phyloP scores from a whole-genome alignment of 2,113 vertebrate genomes.

The Hymenochirus boettgeri region DNA sequence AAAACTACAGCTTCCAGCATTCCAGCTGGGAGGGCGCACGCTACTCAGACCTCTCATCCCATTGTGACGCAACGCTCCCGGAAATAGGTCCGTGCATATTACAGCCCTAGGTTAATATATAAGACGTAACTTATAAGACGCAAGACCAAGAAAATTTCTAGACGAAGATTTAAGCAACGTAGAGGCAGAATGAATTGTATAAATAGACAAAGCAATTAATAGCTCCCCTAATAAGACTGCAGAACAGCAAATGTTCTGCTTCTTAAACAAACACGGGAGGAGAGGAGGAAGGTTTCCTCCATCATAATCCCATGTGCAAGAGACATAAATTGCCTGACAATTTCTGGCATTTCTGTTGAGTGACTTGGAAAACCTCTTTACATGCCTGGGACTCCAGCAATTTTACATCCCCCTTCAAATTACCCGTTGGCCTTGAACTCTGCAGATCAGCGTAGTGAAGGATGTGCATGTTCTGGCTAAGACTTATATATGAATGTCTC shows the following conservation, averaged over 20 bases:
- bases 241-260: background rate
- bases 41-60: too few species aligned
- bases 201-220: background rate
- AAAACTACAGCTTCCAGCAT: too few species aligned
- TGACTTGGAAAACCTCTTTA: constrained; percentile 12
- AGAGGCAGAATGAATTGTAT: background rate
- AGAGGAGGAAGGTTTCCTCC: background rate
- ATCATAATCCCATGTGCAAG: constrained; percentile 1
- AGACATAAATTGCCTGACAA: constrained; percentile 17
- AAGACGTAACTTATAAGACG: too few species aligned
- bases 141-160: too few species aligned
- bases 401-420: background rate
- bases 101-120: too few species aligned
- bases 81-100: too few species aligned
- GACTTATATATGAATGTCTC: too few species aligned
- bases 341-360: constrained; percentile 3
- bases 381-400: constrained; percentile 11
- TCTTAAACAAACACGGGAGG: constrained; percentile 2
- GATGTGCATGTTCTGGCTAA: background rate
- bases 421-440: constrained; percentile 1
- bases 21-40: too few species aligned
- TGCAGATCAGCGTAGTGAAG: background rate
- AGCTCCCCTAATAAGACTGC: background rate
- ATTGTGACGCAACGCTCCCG: too few species aligned
- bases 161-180: too few species aligned